Evolutionary conservation across 2,888 invertebrate genomes (phyloP).

Genomic region (Dolomedes plantarius): DNA sequence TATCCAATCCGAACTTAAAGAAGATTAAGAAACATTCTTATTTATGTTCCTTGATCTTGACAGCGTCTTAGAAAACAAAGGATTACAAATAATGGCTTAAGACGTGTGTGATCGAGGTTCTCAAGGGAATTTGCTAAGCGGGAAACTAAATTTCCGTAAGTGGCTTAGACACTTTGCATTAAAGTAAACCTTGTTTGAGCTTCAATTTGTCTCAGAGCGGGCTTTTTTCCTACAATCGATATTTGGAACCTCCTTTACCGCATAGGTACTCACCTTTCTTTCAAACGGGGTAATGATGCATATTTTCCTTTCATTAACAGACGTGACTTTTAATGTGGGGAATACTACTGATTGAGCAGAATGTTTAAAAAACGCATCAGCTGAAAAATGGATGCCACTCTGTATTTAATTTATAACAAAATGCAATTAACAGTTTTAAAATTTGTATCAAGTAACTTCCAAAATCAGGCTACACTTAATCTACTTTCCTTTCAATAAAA

Average conservation of each 20-base stretch:
- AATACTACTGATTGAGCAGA: no score
- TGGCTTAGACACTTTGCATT: constrained; percentile 59
- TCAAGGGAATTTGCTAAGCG: constrained; percentile 17
- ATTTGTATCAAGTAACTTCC: no score
- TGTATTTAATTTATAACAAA: no score
- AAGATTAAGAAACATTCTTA: constrained; percentile 44
- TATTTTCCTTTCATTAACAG: no score
- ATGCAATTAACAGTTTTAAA: no score
- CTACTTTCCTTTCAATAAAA: no score
- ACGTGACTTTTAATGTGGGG: no score
- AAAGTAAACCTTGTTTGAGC: constrained; percentile 38
- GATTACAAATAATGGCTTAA: constrained; percentile 41
- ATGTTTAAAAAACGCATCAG: no score
- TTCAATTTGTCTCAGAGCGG: constrained; percentile 2
- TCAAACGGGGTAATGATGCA: no score
- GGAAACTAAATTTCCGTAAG: constrained; percentile 50
- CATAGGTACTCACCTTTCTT: no score
- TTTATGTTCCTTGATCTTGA: constrained; percentile 32
- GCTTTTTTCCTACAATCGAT: not conserved
- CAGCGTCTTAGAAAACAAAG: constrained; percentile 23
- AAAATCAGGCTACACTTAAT: no score
- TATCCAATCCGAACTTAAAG: not conserved
- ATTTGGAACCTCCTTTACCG: not conserved
- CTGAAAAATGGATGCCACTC: no score
- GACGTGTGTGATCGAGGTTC: constrained; percentile 26